Evolutionary conservation across 2,888 invertebrate genomes (phyloP), one percentile per base, ranked within the genome.

Genomic region (Anoplius nigerrimus): DNA sequence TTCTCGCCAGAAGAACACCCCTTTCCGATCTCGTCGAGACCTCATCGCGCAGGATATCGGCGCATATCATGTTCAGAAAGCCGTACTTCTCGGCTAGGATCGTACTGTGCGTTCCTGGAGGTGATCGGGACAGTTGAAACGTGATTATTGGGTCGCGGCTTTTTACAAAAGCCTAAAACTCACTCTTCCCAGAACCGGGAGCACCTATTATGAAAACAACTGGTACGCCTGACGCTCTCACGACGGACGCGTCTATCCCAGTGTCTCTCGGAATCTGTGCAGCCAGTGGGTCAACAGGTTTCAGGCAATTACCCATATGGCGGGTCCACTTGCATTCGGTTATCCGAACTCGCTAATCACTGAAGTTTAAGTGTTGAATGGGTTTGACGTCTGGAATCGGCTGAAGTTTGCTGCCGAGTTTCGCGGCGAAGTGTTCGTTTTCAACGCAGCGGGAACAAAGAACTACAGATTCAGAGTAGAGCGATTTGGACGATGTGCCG

Each of bases 101-200:
- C 5, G 5, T 48, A 51, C 67, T 69, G 20, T 79, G 67, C 0
- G 80, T 83, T n/a, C 63, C 84, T 84, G 56, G 4, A 48, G 24
- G 13, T 5, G 1, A 48, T 22, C 4, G 4, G 20, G 24, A 53
- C 20, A 16, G 13, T 16, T 5, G 53, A 15, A 15, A 16, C 15
- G 8, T 2, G 5, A 53, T 22, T n/a, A 22, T 22, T 5, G 22
- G 15, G 8, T 1, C 34, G 6, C 6, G 2, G n/a, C 2, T 53
- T 18, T 2, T 2, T 16, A 16, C 48, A 16, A 2, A 8, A 18
- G 13, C 1, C 5, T 48, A 8, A 6, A 51, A 66, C 52, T 66
- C 69, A 82, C 79, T 69, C 75, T 82, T 83, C 54, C 82, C 84
- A 20, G 79, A 64, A 48, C 82, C 81, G 4, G 82, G 82, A 54